Conservation (phyloP, 2,888 invertebrate species). For the Dendrolimus houi region DNA sequence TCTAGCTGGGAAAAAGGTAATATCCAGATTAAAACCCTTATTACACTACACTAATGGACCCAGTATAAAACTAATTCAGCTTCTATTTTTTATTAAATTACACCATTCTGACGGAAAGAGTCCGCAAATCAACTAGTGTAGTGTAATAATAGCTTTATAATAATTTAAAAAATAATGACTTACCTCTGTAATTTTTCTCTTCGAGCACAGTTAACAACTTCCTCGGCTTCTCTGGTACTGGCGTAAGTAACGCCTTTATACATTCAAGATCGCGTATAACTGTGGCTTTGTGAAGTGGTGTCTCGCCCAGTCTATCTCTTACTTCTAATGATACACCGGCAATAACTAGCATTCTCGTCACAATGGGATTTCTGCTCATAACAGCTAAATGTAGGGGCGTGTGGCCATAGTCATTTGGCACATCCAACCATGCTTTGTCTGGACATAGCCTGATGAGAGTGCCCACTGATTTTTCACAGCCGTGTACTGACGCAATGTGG, state of each 20-base stretch:
- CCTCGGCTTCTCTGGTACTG: conserved; percentile 63
- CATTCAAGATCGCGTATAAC: conserved; percentile 81
- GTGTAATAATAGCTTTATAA: too few relatives aligned
- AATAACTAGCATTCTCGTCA: conserved; percentile 85
- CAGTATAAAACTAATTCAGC: too few relatives aligned
- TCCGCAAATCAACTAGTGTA: too few relatives aligned
- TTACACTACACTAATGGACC: neutral
- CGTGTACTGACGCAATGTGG: conserved; percentile 89
- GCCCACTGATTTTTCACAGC: conserved; percentile 82
- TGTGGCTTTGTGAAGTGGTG: conserved; percentile 90
- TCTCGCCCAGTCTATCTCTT: conserved; percentile 87
- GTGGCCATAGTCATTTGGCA: conserved; percentile 86
- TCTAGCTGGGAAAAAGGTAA: too few relatives aligned
- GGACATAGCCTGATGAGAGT: conserved; percentile 87
- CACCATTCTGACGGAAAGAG: too few relatives aligned
- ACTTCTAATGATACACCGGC: conserved; percentile 84
- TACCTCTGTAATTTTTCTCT: conserved; percentile 91
- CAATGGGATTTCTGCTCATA: conserved; percentile 82
- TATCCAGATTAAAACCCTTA: neutral
- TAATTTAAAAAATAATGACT: conserved; percentile 38
- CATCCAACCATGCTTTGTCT: conserved; percentile 84
- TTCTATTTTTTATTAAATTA: too few relatives aligned
- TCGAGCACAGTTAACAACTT: conserved; percentile 79
- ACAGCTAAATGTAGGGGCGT: conserved; percentile 93
- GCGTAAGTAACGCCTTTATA: conserved; percentile 83